phyloP scores from a whole-genome alignment of 2,888 invertebrate species.

The Dione juno region DNA sequence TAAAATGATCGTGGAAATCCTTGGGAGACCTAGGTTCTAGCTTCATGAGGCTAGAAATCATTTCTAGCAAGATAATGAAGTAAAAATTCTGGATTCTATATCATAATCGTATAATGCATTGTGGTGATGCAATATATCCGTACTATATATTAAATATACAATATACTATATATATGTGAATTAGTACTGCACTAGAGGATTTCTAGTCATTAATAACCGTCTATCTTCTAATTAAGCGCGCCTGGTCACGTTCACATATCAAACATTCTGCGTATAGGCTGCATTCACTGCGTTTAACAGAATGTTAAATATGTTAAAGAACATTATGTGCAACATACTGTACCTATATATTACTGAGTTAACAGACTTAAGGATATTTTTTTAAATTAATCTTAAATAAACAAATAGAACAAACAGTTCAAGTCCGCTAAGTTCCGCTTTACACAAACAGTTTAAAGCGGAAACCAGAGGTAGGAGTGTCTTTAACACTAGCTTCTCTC shows the following conservation, averaged over 20 bases:
- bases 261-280: conserved; percentile 3
- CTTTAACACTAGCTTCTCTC: too few species aligned
- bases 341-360: not conserved
- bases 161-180: not conserved
- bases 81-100: not conserved
- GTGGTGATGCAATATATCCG: not conserved
- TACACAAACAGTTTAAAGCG: too few species aligned
- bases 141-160: not conserved
- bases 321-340: not conserved
- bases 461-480: too few species aligned
- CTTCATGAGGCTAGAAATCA: too few species aligned
- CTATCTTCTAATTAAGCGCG: conserved; percentile 19
- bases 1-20: too few species aligned
- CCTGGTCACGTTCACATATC: conserved; percentile 12
- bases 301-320: not conserved
- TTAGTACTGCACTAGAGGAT: not conserved
- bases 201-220: conserved; percentile 21
- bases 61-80: too few species aligned
- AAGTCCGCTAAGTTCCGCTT: too few species aligned
- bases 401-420: too few species aligned
- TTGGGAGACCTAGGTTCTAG: too few species aligned
- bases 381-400: too few species aligned
- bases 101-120: not conserved
- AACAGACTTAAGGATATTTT: not conserved
- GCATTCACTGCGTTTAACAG: conserved; percentile 6